Evolutionary conservation across 2,888 invertebrate genomes (phyloP).

Genomic region (Machimus atricapillus): DNA sequence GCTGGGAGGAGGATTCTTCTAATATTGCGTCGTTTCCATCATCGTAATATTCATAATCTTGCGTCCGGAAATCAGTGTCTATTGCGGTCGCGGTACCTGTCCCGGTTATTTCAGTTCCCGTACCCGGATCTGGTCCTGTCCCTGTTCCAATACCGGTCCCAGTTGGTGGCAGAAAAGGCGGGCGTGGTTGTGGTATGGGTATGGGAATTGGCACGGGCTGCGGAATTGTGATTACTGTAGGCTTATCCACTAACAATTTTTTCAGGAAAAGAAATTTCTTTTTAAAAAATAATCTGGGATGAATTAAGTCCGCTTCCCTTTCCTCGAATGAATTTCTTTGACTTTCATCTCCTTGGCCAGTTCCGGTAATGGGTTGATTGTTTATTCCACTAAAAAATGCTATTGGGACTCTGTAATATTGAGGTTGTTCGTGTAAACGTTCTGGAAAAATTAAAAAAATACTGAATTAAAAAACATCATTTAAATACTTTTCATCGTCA

Average conservation of each 20-base stretch:
- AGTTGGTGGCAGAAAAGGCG: neutral
- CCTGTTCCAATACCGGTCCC: neutral
- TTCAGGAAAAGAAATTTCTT: neutral
- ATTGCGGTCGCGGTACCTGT: neutral
- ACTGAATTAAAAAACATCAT: neutral
- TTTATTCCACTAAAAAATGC: neutral
- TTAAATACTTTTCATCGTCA: neutral
- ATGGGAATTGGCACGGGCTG: conserved; percentile 11
- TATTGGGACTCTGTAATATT: neutral
- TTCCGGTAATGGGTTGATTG: neutral
- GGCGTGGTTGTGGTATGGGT: neutral
- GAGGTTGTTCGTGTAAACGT: neutral
- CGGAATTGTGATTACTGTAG: conserved; percentile 3
- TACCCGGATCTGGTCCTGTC: neutral
- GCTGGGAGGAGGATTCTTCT: neutral
- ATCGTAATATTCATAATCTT: neutral
- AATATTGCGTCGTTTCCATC: neutral
- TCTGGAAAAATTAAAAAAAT: neutral
- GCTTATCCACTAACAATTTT: conserved; percentile 4
- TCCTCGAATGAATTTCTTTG: neutral
- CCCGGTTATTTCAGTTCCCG: neutral
- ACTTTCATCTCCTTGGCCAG: neutral
- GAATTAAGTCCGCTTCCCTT: neutral
- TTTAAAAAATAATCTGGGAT: conserved; percentile 13
- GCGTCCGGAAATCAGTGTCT: neutral